Evolutionary conservation across 2,113 vertebrate genomes (phyloP), one percentile per base, ranked within the genome.

Genomic region (Pan paniscus): DNA sequence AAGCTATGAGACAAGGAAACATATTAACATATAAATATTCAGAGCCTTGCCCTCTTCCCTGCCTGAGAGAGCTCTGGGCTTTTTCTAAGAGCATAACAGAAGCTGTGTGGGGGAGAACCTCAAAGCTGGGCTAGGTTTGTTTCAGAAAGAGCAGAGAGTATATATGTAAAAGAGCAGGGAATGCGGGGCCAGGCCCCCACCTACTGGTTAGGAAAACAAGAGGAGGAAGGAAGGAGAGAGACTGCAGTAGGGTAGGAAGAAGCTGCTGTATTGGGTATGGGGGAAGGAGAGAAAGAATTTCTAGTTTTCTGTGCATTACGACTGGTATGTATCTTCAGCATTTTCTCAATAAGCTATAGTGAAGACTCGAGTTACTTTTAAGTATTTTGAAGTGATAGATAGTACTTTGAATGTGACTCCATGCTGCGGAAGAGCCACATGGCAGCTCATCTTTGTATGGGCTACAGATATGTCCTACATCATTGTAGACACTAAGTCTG

Each of bases 1-100:
- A 79, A 91, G 90, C 83, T 79, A 52, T 12, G 88, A 96, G 59
- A 94, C n/a, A 55, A 55, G 35, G 35, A 22, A 87, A 92, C 57
- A 95, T 40, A 96, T 35, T 64, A 86, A 20, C 80, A 50, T 40
- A 68, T 90, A 75, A 86, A 76, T 92, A 89, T 84, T 80, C 78
- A 96, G 20, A 96, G 57, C 70, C 14, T 78, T 61, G 59, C n/a
- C 79, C 35, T 97, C 79, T 86, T 40, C 32, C 5, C 4, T 16
- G n/a, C 78, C 78, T 50, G 61, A 80, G 70, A 78, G 35, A 40
- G 57, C 79, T 73, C 70, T 38, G 20, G 52, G 48, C 40, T 90
- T 72, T 82, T 32, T 70, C 73, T 46, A 9, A 32, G 18, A 50
- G 40, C 17, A 3, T 50, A 64, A 67, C 13, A 50, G 35, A 88